These are phyloP conservation scores for Lytechinus variegatus DNA, from an alignment of 35 echinoderm and acorn worm species.

Conservation along the genomic window DNA sequence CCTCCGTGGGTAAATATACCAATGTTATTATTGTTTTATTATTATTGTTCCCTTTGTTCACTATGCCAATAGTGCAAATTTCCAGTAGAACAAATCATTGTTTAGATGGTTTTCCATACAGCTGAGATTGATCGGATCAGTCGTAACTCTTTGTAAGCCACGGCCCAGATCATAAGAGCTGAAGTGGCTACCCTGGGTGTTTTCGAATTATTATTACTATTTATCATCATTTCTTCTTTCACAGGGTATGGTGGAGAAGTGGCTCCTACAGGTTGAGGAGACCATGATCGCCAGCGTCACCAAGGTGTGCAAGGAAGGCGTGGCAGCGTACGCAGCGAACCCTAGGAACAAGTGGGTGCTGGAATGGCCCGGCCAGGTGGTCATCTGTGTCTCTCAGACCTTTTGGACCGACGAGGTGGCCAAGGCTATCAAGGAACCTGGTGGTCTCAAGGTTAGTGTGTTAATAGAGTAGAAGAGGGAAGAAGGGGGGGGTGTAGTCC, in stretches of 20 bases:
- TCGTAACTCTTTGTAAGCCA: too few relatives aligned
- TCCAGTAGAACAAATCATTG: too few relatives aligned
- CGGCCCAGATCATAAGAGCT: too few relatives aligned
- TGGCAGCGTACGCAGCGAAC: constrained; percentile 62
- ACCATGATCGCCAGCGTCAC: constrained; percentile 89
- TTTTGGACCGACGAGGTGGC: constrained; percentile 94
- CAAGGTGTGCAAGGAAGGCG: constrained; percentile 84
- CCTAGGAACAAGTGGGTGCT: constrained; percentile 88
- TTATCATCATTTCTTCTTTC: neutral
- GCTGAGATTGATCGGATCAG: too few relatives aligned
- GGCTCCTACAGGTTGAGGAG: constrained; percentile 90
- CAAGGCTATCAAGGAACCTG: constrained; percentile 92
- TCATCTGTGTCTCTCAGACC: constrained; percentile 75
- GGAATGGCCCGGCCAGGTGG: constrained; percentile 97
- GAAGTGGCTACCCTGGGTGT: too few relatives aligned
- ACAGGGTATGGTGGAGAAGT: constrained; percentile 99
- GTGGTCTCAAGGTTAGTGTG: constrained; percentile 76
- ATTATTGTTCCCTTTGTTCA: too few relatives aligned
- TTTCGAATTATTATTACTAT: too few relatives aligned
- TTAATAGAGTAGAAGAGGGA: neutral
- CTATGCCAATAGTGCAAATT: too few relatives aligned
- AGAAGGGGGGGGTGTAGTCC: too few relatives aligned
- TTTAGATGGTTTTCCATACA: too few relatives aligned
- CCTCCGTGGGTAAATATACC: too few relatives aligned
- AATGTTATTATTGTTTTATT: too few relatives aligned